phyloP scores from a whole-genome alignment of 2,113 vertebrate genomes.

The Lampris incognitus region DNA sequence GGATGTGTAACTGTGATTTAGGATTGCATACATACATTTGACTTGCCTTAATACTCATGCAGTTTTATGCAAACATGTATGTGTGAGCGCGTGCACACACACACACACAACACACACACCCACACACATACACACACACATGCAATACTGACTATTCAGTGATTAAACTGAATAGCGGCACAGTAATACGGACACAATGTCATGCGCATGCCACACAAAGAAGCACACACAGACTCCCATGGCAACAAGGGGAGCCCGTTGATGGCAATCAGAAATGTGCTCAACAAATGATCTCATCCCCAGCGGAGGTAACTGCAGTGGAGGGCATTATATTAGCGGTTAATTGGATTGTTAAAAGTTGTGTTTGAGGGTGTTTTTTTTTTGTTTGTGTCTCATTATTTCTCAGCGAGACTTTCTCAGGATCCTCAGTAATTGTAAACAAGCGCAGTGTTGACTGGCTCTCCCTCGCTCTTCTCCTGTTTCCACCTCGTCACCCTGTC shows the following conservation, averaged over 20 bases:
- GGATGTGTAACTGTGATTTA: too few relatives aligned
- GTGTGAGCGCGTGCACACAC: neutral
- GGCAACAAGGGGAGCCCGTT: constrained; percentile 20
- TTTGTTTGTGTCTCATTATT: constrained; percentile 24
- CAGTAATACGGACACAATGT: constrained; percentile 17
- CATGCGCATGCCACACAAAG: constrained; percentile 1
- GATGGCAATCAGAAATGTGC: constrained; percentile 32
- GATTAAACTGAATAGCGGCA: constrained; percentile 5
- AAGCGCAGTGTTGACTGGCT: neutral
- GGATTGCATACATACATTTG: too few relatives aligned
- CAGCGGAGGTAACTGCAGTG: neutral
- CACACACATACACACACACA: neutral
- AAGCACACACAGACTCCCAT: constrained; percentile 22
- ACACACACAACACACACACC: neutral
- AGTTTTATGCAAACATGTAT: neutral
- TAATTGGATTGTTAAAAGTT: neutral
- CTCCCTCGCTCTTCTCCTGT: neutral
- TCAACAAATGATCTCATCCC: constrained; percentile 30
- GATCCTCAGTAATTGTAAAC: constrained; percentile 1
- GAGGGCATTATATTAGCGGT: constrained; percentile 7
- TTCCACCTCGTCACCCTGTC: neutral
- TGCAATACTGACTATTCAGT: constrained; percentile 24
- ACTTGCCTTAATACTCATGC: neutral
- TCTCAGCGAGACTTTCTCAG: constrained; percentile 1
- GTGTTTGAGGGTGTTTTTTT: constrained; percentile 2